Percentiles rank a stretch among this genome's conserved stretches.
These are phyloP conservation scores for Takifugu flavidus DNA, from an alignment of 2,113 vertebrate species.

Conservation along the genomic window DNA sequence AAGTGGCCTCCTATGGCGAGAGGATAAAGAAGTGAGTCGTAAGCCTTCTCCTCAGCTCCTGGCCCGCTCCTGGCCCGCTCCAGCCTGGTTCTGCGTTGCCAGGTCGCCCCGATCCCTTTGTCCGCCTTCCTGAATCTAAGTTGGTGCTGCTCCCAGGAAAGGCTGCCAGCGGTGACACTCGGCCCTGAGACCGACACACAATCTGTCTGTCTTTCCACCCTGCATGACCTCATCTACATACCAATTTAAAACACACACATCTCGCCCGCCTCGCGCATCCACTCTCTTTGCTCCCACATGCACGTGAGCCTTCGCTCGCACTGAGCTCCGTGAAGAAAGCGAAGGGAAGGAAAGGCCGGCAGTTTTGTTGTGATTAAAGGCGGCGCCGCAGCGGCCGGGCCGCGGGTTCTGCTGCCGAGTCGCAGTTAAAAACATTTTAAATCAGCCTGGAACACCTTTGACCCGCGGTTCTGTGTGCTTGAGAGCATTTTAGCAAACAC, in stretches of 20 bases:
- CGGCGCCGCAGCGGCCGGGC: background rate
- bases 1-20: slow-evolving; percentile 93
- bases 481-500: slow-evolving; percentile 8
- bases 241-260: background rate
- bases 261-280: too few species aligned
- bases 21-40: slow-evolving; percentile 96
- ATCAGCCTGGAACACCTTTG: slow-evolving; percentile 8
- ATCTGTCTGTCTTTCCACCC: slow-evolving; percentile 35
- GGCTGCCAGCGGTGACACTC: slow-evolving; percentile 42
- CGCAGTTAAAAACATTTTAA: slow-evolving; percentile 17
- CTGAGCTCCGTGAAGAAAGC: too few species aligned
- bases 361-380: slow-evolving; percentile 15
- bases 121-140: slow-evolving; percentile 43
- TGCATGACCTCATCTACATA: slow-evolving; percentile 27
- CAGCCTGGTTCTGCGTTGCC: slow-evolving; percentile 31
- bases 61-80: slow-evolving; percentile 44
- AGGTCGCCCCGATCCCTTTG: slow-evolving; percentile 44
- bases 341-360: background rate
- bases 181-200: slow-evolving; percentile 29
- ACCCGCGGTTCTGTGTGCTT: slow-evolving; percentile 3
- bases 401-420: background rate
- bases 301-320: too few species aligned
- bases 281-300: too few species aligned
- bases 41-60: slow-evolving; percentile 60
- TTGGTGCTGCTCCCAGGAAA: slow-evolving; percentile 38